Evolutionary conservation across 2,888 invertebrate genomes (phyloP).

Genomic region (Trachelus troglodyta): DNA sequence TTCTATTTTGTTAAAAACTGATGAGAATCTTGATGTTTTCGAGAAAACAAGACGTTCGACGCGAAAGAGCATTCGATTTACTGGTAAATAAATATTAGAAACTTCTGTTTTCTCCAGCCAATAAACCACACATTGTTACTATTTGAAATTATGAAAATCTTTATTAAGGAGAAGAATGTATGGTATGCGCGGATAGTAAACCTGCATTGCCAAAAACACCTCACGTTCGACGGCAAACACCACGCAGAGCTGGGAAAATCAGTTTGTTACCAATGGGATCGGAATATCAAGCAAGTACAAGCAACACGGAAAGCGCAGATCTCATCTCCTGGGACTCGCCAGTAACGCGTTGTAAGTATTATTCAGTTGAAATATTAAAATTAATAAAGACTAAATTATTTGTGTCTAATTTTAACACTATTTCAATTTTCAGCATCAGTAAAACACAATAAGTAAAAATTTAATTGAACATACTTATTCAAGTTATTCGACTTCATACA

Average conservation of each 20-base stretch:
- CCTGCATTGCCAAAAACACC: slow-evolving; percentile 36
- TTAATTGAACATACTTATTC: no score
- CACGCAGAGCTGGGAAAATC: neutral
- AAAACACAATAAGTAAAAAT: neutral
- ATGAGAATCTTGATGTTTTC: neutral
- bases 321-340: slow-evolving; percentile 30
- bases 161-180: slow-evolving; percentile 36
- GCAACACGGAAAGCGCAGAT: slow-evolving; percentile 2
- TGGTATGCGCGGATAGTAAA: slow-evolving; percentile 26
- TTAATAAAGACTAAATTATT: neutral
- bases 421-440: neutral
- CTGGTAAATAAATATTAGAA: slow-evolving; percentile 25
- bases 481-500: neutral
- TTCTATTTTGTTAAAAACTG: neutral
- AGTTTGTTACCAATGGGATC: neutral
- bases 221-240: slow-evolving; percentile 19
- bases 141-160: slow-evolving; percentile 8
- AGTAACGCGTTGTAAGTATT: neutral
- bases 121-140: slow-evolving; percentile 4
- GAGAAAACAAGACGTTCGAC: slow-evolving; percentile 28
- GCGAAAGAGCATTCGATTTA: slow-evolving; percentile 40
- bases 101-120: slow-evolving; percentile 6
- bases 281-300: neutral
- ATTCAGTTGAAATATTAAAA: neutral
- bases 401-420: neutral